These are phyloP conservation scores for Enteromius unitaeniatus DNA, from an alignment of 2,797 vertebrate genomes.

Conservation along the genomic window DNA sequence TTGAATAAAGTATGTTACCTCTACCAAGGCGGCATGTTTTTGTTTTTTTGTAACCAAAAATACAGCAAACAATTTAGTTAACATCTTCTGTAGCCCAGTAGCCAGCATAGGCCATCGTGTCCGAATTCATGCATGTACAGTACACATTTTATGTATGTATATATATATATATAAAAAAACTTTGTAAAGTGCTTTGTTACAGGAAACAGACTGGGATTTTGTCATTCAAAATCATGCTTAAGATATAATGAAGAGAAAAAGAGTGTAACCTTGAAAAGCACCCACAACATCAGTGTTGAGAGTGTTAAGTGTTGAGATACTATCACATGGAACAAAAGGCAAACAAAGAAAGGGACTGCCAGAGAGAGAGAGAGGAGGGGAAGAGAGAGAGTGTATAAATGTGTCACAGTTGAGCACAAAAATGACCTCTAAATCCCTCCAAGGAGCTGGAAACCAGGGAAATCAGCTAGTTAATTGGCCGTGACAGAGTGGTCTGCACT, in stretches of 20 bases:
- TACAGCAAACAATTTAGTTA: too few relatives aligned
- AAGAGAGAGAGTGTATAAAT: constrained; percentile 27
- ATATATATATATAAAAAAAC: not conserved
- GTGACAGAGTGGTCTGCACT: constrained; percentile 60
- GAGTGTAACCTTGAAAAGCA: not conserved
- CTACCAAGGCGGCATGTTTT: not conserved
- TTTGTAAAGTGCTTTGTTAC: not conserved
- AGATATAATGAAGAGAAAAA: not conserved
- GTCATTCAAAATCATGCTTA: not conserved
- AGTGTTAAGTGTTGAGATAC: not conserved
- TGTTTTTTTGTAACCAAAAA: too few relatives aligned
- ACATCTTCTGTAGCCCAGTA: not conserved
- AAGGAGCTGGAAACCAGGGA: constrained; percentile 55
- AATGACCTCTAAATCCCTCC: constrained; percentile 60
- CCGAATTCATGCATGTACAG: not conserved
- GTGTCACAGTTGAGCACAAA: constrained; percentile 54
- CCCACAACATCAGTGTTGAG: not conserved
- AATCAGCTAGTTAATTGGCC: constrained; percentile 75
- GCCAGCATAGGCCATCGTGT: not conserved
- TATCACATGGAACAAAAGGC: constrained; percentile 52
- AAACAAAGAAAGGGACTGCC: constrained; percentile 56
- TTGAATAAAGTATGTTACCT: not conserved
- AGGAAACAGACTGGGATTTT: not conserved
- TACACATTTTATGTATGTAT: too few relatives aligned
- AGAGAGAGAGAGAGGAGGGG: not conserved